These are phyloP conservation scores for Cantharis rustica DNA, from an alignment of 2,888 invertebrate genomes.

Conservation along the genomic window DNA sequence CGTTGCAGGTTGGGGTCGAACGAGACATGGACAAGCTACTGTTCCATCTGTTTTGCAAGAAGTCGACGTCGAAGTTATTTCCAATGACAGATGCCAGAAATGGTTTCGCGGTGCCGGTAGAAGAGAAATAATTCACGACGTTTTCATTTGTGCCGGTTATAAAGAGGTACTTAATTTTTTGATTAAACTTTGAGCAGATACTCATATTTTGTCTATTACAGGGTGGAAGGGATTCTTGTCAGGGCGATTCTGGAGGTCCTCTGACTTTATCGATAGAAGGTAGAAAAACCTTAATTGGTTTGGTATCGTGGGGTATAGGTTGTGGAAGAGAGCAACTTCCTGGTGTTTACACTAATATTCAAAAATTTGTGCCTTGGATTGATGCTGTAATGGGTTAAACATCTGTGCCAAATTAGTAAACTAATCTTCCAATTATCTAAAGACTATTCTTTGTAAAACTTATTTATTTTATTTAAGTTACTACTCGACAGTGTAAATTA, in stretches of 20 bases:
- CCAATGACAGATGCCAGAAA: conserved; percentile 87
- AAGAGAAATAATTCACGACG: conserved; percentile 90
- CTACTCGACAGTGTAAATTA: not conserved
- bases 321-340: conserved; percentile 89
- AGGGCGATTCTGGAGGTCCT: conserved; percentile 85
- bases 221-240: conserved; percentile 76
- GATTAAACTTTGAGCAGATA: not conserved
- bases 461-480: not conserved
- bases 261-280: conserved; percentile 86
- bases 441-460: not conserved
- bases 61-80: conserved; percentile 84
- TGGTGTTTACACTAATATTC: conserved; percentile 91
- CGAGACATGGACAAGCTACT: conserved; percentile 84
- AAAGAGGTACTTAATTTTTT: conserved; percentile 68
- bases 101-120: conserved; percentile 92
- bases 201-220: conserved; percentile 41
- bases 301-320: conserved; percentile 92
- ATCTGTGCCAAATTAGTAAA: conserved; percentile 35
- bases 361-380: conserved; percentile 91
- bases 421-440: not conserved
- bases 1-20: conserved; percentile 92
- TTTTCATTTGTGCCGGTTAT: conserved; percentile 91
- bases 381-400: conserved; percentile 76
- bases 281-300: conserved; percentile 82
- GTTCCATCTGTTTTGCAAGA: conserved; percentile 86